Percentiles rank a stretch among this genome's conserved stretches.
phyloP scores from a whole-genome alignment of 2,113 vertebrate species.

The Pterocles orientalis region DNA sequence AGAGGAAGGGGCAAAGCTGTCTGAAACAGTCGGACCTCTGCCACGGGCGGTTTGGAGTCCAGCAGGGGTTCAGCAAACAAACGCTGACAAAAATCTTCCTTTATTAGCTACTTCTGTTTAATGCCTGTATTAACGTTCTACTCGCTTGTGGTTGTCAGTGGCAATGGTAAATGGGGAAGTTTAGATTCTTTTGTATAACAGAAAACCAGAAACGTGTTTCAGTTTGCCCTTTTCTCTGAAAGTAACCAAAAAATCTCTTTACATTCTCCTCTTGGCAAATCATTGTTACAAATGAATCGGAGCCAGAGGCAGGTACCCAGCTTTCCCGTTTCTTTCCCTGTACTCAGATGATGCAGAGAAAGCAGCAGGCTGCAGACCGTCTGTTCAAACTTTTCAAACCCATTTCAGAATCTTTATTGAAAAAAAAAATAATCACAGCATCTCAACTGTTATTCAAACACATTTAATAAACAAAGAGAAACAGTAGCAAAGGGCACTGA shows the following conservation, averaged over 20 bases:
- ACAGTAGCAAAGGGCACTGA: conserved; percentile 70
- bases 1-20: not conserved
- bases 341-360: not conserved
- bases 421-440: conserved; percentile 53
- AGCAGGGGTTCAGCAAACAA: not conserved
- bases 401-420: conserved; percentile 65
- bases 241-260: not conserved
- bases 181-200: not conserved
- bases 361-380: not conserved
- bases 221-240: not conserved
- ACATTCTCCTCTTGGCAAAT: not conserved
- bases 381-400: not conserved
- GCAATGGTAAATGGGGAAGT: not conserved
- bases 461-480: conserved; percentile 75
- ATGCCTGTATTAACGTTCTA: not conserved
- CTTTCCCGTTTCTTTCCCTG: not conserved
- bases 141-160: not conserved
- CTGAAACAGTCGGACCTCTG: not conserved
- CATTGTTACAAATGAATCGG: not conserved
- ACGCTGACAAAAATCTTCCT: not conserved
- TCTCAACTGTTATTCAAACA: conserved; percentile 71
- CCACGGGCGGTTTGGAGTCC: accelerated
- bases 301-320: not conserved
- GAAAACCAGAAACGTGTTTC: not conserved
- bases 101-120: not conserved